Conservation (phyloP, 2,113 vertebrate genomes). For the Serinus canaria region DNA sequence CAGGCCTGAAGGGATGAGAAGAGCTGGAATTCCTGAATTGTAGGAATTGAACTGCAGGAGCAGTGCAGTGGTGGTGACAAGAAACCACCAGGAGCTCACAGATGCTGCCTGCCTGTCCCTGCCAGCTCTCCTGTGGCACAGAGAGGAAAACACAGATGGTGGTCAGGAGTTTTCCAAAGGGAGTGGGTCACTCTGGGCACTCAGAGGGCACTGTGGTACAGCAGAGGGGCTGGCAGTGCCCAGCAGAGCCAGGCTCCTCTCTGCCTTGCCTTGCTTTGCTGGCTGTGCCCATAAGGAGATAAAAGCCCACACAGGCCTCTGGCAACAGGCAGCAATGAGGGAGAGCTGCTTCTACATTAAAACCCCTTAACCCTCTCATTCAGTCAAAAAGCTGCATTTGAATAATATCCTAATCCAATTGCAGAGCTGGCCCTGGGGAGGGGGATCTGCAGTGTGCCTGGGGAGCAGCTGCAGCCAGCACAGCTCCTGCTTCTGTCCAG, state of each 20-base stretch:
- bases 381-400: constrained; percentile 4
- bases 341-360: constrained; percentile 6
- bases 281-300: neutral
- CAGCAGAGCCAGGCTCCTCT: neutral
- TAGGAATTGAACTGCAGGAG: neutral
- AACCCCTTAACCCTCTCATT: constrained; percentile 29
- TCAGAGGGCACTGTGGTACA: fast-evolving
- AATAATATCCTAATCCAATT: constrained; percentile 57
- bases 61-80: neutral
- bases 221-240: neutral
- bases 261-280: neutral
- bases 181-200: fast-evolving
- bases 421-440: neutral
- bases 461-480: neutral
- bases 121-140: neutral
- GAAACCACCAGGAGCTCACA: neutral
- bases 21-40: neutral
- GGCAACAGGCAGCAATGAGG: constrained; percentile 33
- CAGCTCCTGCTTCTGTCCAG: neutral
- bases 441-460: neutral
- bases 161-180: neutral
- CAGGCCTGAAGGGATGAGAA: neutral
- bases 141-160: fast-evolving
- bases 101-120: neutral
- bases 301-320: constrained; percentile 3